phyloP scores from a whole-genome alignment of 1,140 invertebrate species.

The Argopecten irradians region DNA sequence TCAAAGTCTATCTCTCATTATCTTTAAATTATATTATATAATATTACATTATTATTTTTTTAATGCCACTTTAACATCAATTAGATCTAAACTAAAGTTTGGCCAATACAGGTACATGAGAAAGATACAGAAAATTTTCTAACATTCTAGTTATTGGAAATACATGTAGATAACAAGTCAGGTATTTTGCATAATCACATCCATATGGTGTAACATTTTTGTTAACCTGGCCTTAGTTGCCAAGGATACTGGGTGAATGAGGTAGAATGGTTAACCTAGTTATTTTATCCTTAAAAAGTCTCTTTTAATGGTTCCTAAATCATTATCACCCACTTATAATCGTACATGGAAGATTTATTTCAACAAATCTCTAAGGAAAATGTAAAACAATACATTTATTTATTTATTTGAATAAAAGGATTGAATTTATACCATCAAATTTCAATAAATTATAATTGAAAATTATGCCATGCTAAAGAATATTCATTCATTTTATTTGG shows the following conservation, averaged over 20 bases:
- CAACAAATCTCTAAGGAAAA: not conserved
- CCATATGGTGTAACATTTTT: not conserved
- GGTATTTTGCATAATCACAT: slow-evolving; percentile 1
- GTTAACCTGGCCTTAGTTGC: not conserved
- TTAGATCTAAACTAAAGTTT: no score
- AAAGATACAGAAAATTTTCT: not conserved
- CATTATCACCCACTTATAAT: slow-evolving; percentile 18
- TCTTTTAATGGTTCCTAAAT: not conserved
- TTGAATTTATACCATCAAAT: no score
- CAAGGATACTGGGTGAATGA: slow-evolving; percentile 20
- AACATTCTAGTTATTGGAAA: not conserved
- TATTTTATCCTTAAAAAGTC: not conserved
- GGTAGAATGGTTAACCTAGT: not conserved
- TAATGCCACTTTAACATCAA: no score
- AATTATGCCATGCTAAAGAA: not conserved
- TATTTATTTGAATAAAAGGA: not conserved
- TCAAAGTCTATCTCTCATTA: no score
- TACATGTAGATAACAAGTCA: not conserved
- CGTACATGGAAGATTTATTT: not conserved
- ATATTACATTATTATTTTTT: no score
- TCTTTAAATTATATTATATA: no score
- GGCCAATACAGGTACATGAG: not conserved
- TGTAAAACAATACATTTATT: not conserved
- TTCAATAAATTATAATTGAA: not conserved
- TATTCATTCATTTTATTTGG: not conserved